Evolutionary conservation across 37 sponge, comb jelly and placozoan genomes (phyloP).

Genomic region (Spongia lamella): DNA sequence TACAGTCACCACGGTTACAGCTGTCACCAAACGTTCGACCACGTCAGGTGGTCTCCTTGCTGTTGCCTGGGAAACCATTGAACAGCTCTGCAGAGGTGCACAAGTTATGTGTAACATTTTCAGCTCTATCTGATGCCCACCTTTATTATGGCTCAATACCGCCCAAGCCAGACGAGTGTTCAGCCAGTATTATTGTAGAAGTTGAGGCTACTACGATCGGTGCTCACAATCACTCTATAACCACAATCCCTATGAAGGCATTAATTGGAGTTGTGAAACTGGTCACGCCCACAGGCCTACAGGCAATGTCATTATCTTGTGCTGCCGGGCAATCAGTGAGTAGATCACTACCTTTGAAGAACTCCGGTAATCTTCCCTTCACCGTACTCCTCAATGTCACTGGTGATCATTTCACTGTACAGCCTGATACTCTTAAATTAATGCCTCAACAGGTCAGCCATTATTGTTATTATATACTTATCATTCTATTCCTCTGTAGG

Average conservation of each 20-base stretch:
- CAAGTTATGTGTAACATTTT: not conserved
- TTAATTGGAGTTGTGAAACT: constrained; percentile 61
- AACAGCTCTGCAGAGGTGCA: constrained; percentile 9
- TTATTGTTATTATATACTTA: too few species aligned
- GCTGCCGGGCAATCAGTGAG: constrained; percentile 22
- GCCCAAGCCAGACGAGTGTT: too few species aligned
- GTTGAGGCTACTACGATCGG: too few species aligned
- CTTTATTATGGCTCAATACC: too few species aligned
- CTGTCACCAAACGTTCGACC: constrained; percentile 1
- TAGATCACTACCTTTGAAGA: constrained; percentile 55
- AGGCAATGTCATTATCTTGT: constrained; percentile 39
- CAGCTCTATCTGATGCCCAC: not conserved
- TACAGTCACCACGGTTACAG: not conserved
- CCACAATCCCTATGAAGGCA: constrained; percentile 14
- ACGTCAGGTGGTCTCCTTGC: not conserved
- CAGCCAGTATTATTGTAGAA: too few species aligned
- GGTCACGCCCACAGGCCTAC: constrained; percentile 21
- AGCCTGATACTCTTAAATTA: constrained; percentile 32
- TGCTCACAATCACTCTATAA: too few species aligned
- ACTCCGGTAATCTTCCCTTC: constrained; percentile 69
- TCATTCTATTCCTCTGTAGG: too few species aligned
- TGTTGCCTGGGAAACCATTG: constrained; percentile 14
- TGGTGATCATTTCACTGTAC: constrained; percentile 25
- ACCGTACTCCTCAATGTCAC: constrained; percentile 25
- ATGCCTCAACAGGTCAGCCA: constrained; percentile 26